phyloP scores from a whole-genome alignment of 2,797 vertebrate species.

The Podarcis lilfordi region DNA sequence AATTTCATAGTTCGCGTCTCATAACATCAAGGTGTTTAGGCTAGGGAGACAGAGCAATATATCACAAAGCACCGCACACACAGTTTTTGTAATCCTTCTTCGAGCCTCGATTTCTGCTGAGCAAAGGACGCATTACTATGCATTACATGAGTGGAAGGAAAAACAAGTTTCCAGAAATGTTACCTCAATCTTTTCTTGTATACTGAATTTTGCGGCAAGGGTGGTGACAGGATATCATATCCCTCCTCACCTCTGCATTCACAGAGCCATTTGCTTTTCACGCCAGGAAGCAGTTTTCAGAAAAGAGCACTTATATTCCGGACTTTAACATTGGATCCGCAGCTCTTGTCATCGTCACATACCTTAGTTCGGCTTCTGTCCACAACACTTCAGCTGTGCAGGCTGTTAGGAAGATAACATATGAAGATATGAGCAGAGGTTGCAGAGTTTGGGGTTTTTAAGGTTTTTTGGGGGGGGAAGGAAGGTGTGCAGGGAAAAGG shows the following conservation, averaged over 20 bases:
- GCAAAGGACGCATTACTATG: neutral
- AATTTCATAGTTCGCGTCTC: constrained; percentile 54
- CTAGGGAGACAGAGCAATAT: constrained; percentile 35
- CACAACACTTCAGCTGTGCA: neutral
- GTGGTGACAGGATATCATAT: neutral
- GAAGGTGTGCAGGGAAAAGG: too few relatives aligned
- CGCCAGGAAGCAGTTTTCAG: neutral
- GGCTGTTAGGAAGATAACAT: neutral
- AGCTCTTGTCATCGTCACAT: rapidly evolving
- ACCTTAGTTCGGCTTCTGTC: neutral
- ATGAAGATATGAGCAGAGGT: neutral
- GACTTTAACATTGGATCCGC: neutral
- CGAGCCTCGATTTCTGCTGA: neutral
- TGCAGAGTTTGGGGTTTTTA: too few relatives aligned
- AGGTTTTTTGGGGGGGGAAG: too few relatives aligned
- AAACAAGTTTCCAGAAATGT: rapidly evolving
- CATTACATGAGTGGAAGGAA: neutral
- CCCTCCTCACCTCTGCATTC: neutral
- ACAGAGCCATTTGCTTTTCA: neutral
- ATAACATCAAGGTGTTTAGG: constrained; percentile 43
- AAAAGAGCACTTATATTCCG: neutral
- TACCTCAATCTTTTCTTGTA: neutral
- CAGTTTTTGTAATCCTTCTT: constrained; percentile 10
- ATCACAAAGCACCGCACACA: neutral
- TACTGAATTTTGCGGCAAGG: neutral